A percentile compares a stretch with the other conserved stretches of the same genome.
Conservation (phyloP, 2,797 vertebrate genomes). For the Smutsia gigantea region DNA sequence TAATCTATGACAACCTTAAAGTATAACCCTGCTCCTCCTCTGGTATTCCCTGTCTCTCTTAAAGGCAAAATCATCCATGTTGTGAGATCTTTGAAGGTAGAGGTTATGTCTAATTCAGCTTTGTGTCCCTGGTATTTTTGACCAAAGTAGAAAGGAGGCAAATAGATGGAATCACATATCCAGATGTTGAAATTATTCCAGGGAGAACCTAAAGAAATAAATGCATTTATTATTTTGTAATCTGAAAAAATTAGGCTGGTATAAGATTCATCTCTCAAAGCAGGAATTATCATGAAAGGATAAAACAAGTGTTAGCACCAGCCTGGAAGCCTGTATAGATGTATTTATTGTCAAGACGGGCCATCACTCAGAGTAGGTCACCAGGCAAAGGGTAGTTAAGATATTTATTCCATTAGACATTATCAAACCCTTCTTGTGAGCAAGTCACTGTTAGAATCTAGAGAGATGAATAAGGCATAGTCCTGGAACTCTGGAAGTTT, state of each 20-base stretch:
- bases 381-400: background rate
- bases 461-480: background rate
- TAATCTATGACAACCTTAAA: background rate
- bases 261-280: background rate
- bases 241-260: background rate
- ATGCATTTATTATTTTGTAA: background rate
- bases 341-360: background rate
- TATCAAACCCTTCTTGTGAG: background rate
- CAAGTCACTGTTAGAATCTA: background rate
- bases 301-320: background rate
- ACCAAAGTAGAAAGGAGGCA: background rate
- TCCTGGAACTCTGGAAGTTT: slow-evolving; percentile 1
- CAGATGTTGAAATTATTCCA: background rate
- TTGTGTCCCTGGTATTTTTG: background rate
- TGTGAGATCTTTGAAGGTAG: background rate
- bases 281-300: background rate
- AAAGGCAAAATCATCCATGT: background rate
- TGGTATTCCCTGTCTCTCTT: background rate
- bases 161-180: background rate
- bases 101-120: background rate
- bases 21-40: background rate
- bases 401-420: background rate
- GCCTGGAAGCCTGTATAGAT: background rate
- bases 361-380: background rate
- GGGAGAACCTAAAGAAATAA: background rate